These are phyloP conservation scores for Toxotes jaculatrix DNA, from an alignment of 2,113 vertebrate species.

Conservation along the genomic window DNA sequence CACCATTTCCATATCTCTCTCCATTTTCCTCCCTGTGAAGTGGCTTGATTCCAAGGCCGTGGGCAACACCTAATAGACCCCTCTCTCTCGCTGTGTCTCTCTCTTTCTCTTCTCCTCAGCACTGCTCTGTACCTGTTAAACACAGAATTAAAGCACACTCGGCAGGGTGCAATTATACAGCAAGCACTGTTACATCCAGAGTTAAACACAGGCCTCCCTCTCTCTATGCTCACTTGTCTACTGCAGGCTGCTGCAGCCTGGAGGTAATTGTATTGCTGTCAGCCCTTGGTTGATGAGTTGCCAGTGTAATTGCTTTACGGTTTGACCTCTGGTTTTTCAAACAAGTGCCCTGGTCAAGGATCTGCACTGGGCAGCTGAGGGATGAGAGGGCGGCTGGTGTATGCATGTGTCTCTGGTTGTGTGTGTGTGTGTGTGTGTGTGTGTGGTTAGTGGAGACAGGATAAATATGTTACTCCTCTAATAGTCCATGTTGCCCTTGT, in stretches of 20 bases:
- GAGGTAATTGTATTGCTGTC: slow-evolving; percentile 81
- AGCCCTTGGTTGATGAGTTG: slow-evolving; percentile 78
- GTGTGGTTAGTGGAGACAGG: slow-evolving; percentile 35
- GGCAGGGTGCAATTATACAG: slow-evolving; percentile 69
- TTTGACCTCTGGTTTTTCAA: slow-evolving; percentile 80
- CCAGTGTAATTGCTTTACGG: slow-evolving; percentile 78
- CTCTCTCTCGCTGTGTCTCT: slow-evolving; percentile 7
- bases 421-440: slow-evolving; percentile 47
- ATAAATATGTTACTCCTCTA: slow-evolving; percentile 55
- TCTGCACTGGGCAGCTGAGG: slow-evolving; percentile 66
- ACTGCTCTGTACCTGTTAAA: slow-evolving; percentile 72
- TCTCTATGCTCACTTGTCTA: slow-evolving; percentile 51
- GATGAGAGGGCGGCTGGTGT: slow-evolving; percentile 46
- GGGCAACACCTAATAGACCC: slow-evolving; percentile 69
- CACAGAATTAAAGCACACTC: slow-evolving; percentile 75
- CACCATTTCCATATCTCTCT: slow-evolving; percentile 54
- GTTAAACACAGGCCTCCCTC: slow-evolving; percentile 66
- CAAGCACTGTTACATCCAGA: slow-evolving; percentile 57
- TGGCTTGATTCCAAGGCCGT: slow-evolving; percentile 61
- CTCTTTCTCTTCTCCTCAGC: slow-evolving; percentile 36
- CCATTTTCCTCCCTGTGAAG: slow-evolving; percentile 35
- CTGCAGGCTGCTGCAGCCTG: slow-evolving; percentile 59
- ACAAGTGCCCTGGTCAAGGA: slow-evolving; percentile 77
- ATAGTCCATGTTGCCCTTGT: slow-evolving; percentile 3
- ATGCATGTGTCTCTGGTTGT: slow-evolving; percentile 29